Conservation (phyloP, 2,113 vertebrate genomes). For the Phasianus colchicus region DNA sequence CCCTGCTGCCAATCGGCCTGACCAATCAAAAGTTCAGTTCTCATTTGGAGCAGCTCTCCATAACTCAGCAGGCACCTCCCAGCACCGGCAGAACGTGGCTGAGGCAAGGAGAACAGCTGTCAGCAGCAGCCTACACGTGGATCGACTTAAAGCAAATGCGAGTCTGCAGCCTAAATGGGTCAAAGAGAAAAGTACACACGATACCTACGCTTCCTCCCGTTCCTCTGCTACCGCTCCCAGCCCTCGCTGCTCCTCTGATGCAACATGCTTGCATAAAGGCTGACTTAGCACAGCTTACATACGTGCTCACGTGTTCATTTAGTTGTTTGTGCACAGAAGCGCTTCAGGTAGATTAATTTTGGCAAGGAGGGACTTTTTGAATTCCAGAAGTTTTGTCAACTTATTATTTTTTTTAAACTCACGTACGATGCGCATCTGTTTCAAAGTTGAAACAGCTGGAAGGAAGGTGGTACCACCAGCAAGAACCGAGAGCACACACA, state of each 20-base stretch:
- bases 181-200: conserved; percentile 38
- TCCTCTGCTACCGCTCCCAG: neutral
- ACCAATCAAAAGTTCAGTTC: neutral
- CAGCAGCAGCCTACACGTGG: conserved; percentile 15
- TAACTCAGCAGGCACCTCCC: conserved; percentile 4
- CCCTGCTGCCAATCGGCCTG: neutral
- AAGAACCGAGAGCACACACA: neutral
- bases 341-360: neutral
- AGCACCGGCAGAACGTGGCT: neutral
- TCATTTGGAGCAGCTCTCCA: neutral
- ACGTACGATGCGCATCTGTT: neutral
- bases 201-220: neutral
- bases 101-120: conserved; percentile 24
- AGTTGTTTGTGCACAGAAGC: neutral
- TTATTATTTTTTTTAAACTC: neutral
- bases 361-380: neutral
- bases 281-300: neutral
- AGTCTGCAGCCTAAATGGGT: conserved; percentile 33
- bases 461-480: neutral
- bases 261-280: neutral
- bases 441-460: conserved; percentile 40
- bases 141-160: conserved; percentile 5
- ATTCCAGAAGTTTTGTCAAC: neutral
- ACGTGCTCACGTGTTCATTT: neutral
- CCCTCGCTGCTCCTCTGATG: rapidly evolving